phyloP scores from a whole-genome alignment of 2,888 invertebrate genomes.

The Sarcophaga variegata region DNA sequence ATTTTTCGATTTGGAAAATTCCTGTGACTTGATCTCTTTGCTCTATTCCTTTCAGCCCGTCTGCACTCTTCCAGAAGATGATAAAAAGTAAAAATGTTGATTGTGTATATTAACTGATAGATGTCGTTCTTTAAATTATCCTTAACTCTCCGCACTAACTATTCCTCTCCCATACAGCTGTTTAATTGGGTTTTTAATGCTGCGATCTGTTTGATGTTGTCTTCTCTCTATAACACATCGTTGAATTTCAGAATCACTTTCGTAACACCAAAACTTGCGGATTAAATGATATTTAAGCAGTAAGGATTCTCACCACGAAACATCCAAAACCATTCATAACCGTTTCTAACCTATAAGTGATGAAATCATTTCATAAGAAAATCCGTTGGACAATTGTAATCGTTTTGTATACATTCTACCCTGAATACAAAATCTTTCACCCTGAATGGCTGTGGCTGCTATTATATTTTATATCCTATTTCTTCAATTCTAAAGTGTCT shows the following conservation, averaged over 20 bases:
- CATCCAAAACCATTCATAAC: conserved; percentile 32
- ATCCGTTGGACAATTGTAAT: conserved; percentile 33
- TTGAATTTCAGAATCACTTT: conserved; percentile 27
- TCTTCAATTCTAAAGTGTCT: conserved; percentile 26
- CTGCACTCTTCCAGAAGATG: conserved; percentile 27
- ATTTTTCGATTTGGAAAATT: too few relatives aligned
- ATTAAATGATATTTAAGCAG: conserved; percentile 14
- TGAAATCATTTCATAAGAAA: conserved; percentile 33
- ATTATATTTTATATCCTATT: conserved; percentile 43
- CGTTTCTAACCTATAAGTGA: conserved; percentile 14
- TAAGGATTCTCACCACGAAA: conserved; percentile 19
- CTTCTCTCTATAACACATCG: conserved; percentile 28
- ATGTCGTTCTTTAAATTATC: conserved; percentile 29
- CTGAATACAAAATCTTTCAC: conserved; percentile 28
- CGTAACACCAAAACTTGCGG: conserved; percentile 15
- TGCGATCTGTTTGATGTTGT: neutral
- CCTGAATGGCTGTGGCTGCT: neutral
- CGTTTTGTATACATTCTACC: conserved; percentile 5
- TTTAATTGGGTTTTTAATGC: conserved; percentile 22
- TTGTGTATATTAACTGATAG: conserved; percentile 1
- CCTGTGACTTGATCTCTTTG: neutral
- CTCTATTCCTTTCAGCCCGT: conserved; percentile 11
- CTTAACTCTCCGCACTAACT: conserved; percentile 10
- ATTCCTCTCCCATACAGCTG: neutral
- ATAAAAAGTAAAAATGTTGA: neutral